Evolutionary conservation across 2,113 vertebrate species (phyloP).

Genomic region (Lepus americanus): DNA sequence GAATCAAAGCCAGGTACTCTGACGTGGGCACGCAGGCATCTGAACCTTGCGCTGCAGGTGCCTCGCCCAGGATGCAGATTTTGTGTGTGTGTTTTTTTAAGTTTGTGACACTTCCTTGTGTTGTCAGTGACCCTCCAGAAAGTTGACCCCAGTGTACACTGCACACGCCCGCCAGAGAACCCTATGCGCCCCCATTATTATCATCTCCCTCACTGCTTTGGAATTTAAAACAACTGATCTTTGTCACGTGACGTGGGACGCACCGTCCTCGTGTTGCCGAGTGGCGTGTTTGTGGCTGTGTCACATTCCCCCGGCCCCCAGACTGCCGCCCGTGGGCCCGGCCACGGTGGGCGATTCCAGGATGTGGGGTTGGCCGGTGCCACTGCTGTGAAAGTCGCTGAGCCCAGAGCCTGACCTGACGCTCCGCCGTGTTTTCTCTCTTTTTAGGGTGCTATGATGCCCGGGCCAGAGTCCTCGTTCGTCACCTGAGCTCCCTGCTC

Average conservation of each 20-base stretch:
- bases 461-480: constrained; percentile 93
- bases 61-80: too few relatives aligned
- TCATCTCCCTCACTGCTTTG: neutral
- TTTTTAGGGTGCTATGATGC: constrained; percentile 94
- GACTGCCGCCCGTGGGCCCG: too few relatives aligned
- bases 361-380: neutral
- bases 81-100: too few relatives aligned
- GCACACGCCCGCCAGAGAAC: neutral
- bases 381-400: neutral
- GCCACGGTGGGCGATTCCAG: neutral
- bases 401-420: neutral
- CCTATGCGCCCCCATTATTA: neutral
- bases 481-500: constrained; percentile 91
- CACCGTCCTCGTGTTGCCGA: too few relatives aligned
- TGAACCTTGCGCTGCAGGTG: too few relatives aligned
- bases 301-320: too few relatives aligned
- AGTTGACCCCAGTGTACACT: neutral
- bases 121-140: neutral
- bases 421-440: constrained; percentile 47
- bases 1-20: too few relatives aligned
- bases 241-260: neutral
- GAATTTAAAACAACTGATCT: neutral
- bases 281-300: too few relatives aligned
- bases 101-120: neutral
- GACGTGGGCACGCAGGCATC: too few relatives aligned